These are phyloP conservation scores for Himalopsyche anomala DNA, from an alignment of 2,888 invertebrate species.

Conservation along the genomic window DNA sequence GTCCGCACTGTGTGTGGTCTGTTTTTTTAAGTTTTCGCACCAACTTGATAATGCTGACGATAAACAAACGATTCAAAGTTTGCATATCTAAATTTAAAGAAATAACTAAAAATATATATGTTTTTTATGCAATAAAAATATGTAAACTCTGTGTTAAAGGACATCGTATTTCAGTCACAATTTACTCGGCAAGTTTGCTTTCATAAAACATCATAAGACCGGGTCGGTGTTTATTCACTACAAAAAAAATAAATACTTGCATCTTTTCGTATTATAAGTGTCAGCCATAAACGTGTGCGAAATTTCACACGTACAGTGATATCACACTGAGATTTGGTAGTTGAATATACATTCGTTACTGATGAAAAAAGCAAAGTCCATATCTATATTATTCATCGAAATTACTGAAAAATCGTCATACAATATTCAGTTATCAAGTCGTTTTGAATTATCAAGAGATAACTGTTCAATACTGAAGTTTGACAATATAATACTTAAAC, in stretches of 20 bases:
- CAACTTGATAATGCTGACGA: neutral
- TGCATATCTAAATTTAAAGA: neutral
- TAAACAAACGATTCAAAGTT: constrained; percentile 18
- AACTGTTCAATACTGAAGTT: no score
- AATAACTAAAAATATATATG: neutral
- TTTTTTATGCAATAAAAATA: constrained; percentile 18
- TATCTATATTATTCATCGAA: no score
- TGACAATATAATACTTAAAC: no score
- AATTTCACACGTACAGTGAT: constrained; percentile 52
- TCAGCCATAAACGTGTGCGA: constrained; percentile 52
- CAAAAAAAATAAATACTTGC: neutral
- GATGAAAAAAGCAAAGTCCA: neutral
- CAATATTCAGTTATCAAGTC: no score
- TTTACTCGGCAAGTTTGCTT: neutral
- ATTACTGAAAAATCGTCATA: no score
- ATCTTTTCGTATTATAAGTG: constrained; percentile 49
- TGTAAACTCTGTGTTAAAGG: neutral
- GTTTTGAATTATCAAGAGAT: no score
- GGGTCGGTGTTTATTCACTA: neutral
- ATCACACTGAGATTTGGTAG: constrained; percentile 14
- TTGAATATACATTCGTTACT: neutral
- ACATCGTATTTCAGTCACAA: neutral
- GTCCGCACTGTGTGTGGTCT: neutral
- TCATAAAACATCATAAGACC: constrained; percentile 1
- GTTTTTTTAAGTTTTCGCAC: neutral